A percentile compares a stretch with the other conserved stretches of the same genome.
Evolutionary conservation across 2,797 vertebrate genomes (phyloP).

Genomic region (Pantherophis alleghaniensis): DNA sequence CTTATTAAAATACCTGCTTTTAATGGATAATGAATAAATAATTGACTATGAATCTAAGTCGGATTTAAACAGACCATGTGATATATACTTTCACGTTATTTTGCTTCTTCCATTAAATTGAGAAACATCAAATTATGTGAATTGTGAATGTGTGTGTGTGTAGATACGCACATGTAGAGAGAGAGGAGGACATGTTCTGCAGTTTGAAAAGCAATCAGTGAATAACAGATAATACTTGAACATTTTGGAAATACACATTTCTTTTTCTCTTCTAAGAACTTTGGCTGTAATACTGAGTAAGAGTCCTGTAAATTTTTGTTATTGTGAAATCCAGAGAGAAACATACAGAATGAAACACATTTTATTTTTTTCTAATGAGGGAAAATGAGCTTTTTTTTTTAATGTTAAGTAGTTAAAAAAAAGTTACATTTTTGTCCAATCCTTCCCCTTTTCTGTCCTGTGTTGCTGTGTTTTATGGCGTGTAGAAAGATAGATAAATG

Average conservation of each 20-base stretch:
- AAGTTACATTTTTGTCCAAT: slow-evolving; percentile 28
- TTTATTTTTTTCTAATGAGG: slow-evolving; percentile 23
- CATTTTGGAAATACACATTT: background rate
- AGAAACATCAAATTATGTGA: background rate
- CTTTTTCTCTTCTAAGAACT: background rate
- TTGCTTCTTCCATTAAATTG: background rate
- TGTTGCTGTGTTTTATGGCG: background rate
- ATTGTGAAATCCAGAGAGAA: background rate
- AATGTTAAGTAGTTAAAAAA: slow-evolving; percentile 42
- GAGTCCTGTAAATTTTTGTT: background rate
- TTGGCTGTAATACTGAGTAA: background rate
- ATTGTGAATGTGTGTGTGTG: background rate
- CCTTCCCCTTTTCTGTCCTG: background rate
- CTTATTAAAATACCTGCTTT: background rate
- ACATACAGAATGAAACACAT: slow-evolving; percentile 5
- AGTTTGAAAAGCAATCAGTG: background rate
- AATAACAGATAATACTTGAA: background rate
- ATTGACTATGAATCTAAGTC: background rate
- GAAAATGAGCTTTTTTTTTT: slow-evolving; percentile 11
- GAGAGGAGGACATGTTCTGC: background rate
- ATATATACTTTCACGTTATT: background rate
- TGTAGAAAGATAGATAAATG: background rate
- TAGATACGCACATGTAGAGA: background rate
- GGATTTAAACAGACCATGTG: background rate
- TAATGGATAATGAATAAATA: background rate